Evolutionary conservation across 2,888 invertebrate genomes (phyloP).

Genomic region (Meandrusa payeni): DNA sequence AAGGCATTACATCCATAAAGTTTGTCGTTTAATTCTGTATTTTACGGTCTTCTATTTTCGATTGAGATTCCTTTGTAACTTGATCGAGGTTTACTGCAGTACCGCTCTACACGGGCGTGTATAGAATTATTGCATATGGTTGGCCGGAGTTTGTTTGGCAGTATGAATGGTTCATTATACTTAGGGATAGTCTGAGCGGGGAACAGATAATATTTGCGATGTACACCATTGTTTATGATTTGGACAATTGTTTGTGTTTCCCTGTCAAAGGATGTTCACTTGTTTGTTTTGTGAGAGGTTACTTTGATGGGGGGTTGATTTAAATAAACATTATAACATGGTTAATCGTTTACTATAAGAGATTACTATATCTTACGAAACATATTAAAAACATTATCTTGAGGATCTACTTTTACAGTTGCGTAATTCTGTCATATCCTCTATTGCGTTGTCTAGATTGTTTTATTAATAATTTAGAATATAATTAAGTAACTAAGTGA

Average conservation of each 20-base stretch:
- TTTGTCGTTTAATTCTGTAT: constrained; percentile 66
- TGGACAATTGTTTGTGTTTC: constrained; percentile 77
- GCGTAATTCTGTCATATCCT: too few species aligned
- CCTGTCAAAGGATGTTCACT: constrained; percentile 78
- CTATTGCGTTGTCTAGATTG: too few species aligned
- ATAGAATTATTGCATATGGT: constrained; percentile 79
- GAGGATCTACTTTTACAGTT: too few species aligned
- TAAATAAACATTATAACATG: constrained; percentile 51
- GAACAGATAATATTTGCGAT: constrained; percentile 75
- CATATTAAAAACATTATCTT: too few species aligned
- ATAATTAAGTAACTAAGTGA: too few species aligned
- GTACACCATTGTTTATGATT: constrained; percentile 79
- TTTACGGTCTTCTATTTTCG: constrained; percentile 70
- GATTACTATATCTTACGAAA: too few species aligned
- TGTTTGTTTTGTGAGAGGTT: constrained; percentile 61
- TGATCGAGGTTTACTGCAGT: constrained; percentile 57
- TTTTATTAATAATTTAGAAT: too few species aligned
- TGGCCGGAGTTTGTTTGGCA: constrained; percentile 78
- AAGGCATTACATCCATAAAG: constrained; percentile 73
- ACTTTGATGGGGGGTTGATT: constrained; percentile 42
- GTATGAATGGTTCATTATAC: constrained; percentile 80
- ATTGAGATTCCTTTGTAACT: constrained; percentile 66
- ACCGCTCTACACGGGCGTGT: constrained; percentile 44
- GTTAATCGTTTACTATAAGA: constrained; percentile 17
- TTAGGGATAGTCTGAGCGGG: constrained; percentile 69